phyloP scores from a whole-genome alignment of 2,113 vertebrate species.

The Scomber japonicus region DNA sequence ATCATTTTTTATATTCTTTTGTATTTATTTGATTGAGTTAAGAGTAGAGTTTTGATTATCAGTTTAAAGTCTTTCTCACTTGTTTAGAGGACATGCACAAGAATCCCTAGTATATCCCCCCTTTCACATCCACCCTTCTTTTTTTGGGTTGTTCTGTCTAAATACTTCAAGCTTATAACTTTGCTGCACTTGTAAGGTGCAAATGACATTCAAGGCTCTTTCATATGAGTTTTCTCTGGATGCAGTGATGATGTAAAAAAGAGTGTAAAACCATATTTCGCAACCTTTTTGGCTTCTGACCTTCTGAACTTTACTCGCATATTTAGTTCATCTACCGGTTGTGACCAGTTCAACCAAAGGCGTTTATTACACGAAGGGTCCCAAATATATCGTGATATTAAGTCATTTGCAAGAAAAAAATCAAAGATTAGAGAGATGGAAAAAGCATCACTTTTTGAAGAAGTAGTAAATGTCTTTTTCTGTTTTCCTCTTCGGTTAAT shows the following conservation, averaged over 20 bases:
- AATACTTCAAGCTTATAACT: neutral
- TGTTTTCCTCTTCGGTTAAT: neutral
- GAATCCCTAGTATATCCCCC: neutral
- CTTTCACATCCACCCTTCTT: neutral
- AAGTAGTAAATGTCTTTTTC: neutral
- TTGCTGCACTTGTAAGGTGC: no score
- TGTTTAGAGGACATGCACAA: no score
- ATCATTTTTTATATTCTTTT: neutral
- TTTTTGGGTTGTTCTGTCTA: neutral
- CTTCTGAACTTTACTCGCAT: neutral
- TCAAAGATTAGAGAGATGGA: neutral
- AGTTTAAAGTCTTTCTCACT: neutral
- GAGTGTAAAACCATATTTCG: neutral
- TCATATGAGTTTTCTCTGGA: neutral
- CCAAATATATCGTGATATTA: no score
- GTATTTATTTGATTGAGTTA: conserved; percentile 1
- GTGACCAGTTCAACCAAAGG: neutral
- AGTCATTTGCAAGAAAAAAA: neutral
- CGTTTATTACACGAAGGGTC: neutral
- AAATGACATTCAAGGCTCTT: neutral
- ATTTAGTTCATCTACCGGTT: neutral
- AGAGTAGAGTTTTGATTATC: neutral
- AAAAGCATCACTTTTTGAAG: neutral
- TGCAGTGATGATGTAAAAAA: neutral
- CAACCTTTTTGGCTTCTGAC: neutral